Conservation (phyloP, 2,113 vertebrate species). For the Ivindomyrus marchei region DNA sequence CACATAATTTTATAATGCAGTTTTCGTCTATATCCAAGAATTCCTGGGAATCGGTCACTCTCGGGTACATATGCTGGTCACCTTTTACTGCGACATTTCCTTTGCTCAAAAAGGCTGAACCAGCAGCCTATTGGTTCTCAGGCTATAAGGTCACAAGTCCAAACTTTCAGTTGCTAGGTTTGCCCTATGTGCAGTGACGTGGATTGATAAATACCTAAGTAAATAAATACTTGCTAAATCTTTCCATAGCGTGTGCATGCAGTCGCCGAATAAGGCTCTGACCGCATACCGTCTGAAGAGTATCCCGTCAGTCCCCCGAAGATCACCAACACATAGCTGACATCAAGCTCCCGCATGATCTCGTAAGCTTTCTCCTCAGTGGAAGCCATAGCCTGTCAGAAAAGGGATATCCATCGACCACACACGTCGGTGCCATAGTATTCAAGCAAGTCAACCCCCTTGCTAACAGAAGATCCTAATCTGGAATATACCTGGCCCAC, state of each 20-base stretch:
- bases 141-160: not conserved
- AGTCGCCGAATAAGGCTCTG: not conserved
- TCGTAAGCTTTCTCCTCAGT: conserved; percentile 94
- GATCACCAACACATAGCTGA: conserved; percentile 95
- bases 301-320: conserved; percentile 95
- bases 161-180: not conserved
- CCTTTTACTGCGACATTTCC: not conserved
- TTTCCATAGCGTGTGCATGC: not conserved
- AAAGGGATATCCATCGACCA: not conserved
- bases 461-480: not conserved
- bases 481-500: conserved; percentile 80
- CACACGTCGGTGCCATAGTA: not conserved
- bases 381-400: conserved; percentile 86
- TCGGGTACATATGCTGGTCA: not conserved
- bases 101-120: not conserved
- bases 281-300: conserved; percentile 81
- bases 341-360: conserved; percentile 97
- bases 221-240: not conserved
- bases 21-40: not conserved
- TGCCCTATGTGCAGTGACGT: not conserved
- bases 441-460: not conserved
- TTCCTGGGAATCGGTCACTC: not conserved
- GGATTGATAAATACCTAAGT: not conserved
- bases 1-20: not conserved
- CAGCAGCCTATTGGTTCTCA: not conserved